phyloP scores from a whole-genome alignment of 1,140 invertebrate species.

The Hydropsyche tenuis region DNA sequence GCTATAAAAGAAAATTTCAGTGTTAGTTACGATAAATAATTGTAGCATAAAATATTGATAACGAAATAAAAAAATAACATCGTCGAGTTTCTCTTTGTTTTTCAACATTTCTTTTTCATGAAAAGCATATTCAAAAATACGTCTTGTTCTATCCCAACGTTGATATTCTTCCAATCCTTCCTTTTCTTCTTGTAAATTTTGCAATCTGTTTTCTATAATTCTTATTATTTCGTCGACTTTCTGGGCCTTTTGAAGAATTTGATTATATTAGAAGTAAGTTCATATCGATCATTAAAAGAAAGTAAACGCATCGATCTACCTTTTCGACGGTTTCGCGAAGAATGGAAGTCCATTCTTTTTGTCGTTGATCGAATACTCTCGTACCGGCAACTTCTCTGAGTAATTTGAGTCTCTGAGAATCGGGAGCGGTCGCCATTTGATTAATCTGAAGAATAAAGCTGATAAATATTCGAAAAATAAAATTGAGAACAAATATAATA shows the following conservation, averaged over 20 bases:
- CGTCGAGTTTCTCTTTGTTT: conserved; percentile 90
- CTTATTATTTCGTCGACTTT: conserved; percentile 97
- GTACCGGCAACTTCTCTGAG: conserved; percentile 96
- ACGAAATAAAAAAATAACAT: conserved; percentile 64
- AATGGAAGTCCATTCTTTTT: conserved; percentile 94
- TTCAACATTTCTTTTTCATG: conserved; percentile 97
- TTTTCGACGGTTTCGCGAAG: conserved; percentile 97
- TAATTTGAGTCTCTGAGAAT: conserved; percentile 94
- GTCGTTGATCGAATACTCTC: conserved; percentile 95
- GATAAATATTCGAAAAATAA: not conserved
- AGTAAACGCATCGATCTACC: conserved; percentile 54
- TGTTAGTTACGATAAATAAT: not conserved
- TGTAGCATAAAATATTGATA: not conserved
- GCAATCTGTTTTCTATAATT: conserved; percentile 96
- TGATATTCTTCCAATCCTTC: conserved; percentile 99
- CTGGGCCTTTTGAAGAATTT: conserved; percentile 67
- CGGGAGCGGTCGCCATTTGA: conserved; percentile 99
- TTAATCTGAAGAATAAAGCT: conserved; percentile 78
- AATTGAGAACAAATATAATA: not conserved
- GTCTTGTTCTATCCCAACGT: conserved; percentile 95
- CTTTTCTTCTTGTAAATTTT: conserved; percentile 97
- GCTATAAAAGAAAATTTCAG: conserved; percentile 56
- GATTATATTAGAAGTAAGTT: not conserved
- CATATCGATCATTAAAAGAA: not conserved
- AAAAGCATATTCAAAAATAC: conserved; percentile 97